Evolutionary conservation across 92 coral and sea anemone species (phyloP), one percentile per base, ranked within the genome.

Genomic region (Porites lobata): DNA sequence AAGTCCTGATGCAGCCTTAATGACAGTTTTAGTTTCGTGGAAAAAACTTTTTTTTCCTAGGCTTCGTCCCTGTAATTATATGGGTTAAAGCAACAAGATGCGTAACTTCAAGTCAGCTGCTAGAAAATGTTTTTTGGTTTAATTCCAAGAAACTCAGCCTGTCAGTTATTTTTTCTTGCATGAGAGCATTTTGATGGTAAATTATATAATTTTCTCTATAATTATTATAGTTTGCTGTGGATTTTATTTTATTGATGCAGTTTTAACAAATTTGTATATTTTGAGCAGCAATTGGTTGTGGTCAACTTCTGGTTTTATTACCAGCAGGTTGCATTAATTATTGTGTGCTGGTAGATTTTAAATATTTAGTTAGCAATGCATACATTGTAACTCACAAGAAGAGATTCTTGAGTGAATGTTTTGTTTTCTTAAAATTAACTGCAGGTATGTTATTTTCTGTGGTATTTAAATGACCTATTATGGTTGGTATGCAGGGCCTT

Each of bases 331-430:
- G 70, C 18, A 57, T 69, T 43, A 21, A 50, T 9, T 78, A 8
- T 21, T 47, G 50, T n/a, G 4, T 38, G 4, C 47, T 38, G 47
- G 90, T 20, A 78, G 21, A 83, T 50, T 43, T 83, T 83, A 8
- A 73, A 84, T 75, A 38, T 73, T 73, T 73, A 73, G 74, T 84
- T 84, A 84, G 69, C 69, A 26, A 50, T 84, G 24, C 29, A 21
- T 73, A 38, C 47, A 38, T 38, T 38, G 47, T 38, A 10, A 74
- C 22, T 81, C 70, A 59, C 79, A 58, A 50, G 62, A 58, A n/a
- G 21, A 83, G 47, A 19, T 71, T 32, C 50, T 72, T 18, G 50
- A 83, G 47, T 71, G 68, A 53, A 56, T 56, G 61, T 56, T 82
- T 18, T 65, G 22, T 57, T 58, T 6, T 20, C 19, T 43, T 70